These are phyloP conservation scores for Tachyglossus aculeatus DNA, from an alignment of 2,797 vertebrate species.

Conservation along the genomic window DNA sequence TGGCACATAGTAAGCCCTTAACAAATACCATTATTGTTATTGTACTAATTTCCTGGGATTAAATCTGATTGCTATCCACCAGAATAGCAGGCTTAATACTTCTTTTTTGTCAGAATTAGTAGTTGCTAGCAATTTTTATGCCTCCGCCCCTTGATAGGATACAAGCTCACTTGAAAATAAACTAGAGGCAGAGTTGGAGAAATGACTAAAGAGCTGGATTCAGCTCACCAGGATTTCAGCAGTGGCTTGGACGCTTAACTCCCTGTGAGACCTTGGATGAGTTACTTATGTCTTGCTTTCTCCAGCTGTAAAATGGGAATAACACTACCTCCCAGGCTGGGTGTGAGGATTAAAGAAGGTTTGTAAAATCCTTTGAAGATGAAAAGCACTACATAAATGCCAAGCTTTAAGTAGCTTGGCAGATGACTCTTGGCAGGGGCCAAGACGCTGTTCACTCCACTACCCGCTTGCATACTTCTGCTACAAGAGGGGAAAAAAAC, in stretches of 20 bases:
- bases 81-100: not conserved
- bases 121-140: not conserved
- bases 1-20: no score
- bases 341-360: slow-evolving; percentile 23
- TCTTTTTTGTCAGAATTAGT: slow-evolving; percentile 1
- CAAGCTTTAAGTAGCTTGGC: slow-evolving; percentile 54
- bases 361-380: slow-evolving; percentile 57
- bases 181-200: not conserved
- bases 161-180: not conserved
- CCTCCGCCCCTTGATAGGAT: not conserved
- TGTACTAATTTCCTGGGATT: not conserved
- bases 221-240: not conserved
- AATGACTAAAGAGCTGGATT: not conserved
- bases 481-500: slow-evolving; percentile 21
- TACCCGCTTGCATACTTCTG: slow-evolving; percentile 6
- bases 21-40: no score
- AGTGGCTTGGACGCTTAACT: not conserved
- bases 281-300: slow-evolving; percentile 23
- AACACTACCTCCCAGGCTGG: slow-evolving; percentile 46
- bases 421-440: slow-evolving; percentile 32
- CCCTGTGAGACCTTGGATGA: slow-evolving; percentile 9
- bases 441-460: slow-evolving; percentile 15
- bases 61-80: not conserved
- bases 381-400: slow-evolving; percentile 41
- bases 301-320: slow-evolving; percentile 48